Evolutionary conservation across 2,113 vertebrate genomes (phyloP), one percentile per base, ranked within the genome.

Genomic region (Falcunculus frontatus): DNA sequence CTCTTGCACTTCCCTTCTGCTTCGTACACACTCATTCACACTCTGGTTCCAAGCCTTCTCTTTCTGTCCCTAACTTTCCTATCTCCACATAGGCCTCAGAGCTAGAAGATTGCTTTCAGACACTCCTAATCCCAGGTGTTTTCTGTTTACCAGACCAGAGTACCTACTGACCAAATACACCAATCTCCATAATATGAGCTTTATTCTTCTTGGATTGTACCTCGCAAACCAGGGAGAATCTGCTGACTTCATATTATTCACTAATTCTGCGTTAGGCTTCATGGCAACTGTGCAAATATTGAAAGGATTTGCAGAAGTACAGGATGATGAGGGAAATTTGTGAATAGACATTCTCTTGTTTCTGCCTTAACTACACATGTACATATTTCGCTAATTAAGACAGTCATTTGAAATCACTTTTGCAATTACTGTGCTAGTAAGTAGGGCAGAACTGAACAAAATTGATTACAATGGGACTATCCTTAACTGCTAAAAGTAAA

Each of bases 1-100:
- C 12, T 59, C 41, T 70, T 37, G 53, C 19, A 19, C 1, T 33
- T 80, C 46, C 4, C 7, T 76, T 78, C 32, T 3, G 2, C 33
- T 67, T 41, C 0, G 0, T 32, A 33, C 23, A 35, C 1, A 6
- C 6, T 84, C 52, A 52, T 32, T 63, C 46, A 49, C 11, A 26
- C 29, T 29, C 47, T 72, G 52, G 5, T 56, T 93, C 47, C 69
- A 90, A 15, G 20, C 19, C 21, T 32, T 89, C 25, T 50, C 35
- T 46, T 59, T 57, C 32, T 52, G 22, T 52, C 42, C 16, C 11
- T 64, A n/a, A 19, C 12, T 75, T 81, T 60, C 64, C 47, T 46
- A 16, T 33, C 14, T 75, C 37, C 53, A n/a, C 27, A 18, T 1
- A 22, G 17, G 11, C 20, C 47, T 67, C 65, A 37, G 25, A 63